These are phyloP conservation scores for Ciconia maguari DNA, from an alignment of 2,113 vertebrate genomes.

Conservation along the genomic window DNA sequence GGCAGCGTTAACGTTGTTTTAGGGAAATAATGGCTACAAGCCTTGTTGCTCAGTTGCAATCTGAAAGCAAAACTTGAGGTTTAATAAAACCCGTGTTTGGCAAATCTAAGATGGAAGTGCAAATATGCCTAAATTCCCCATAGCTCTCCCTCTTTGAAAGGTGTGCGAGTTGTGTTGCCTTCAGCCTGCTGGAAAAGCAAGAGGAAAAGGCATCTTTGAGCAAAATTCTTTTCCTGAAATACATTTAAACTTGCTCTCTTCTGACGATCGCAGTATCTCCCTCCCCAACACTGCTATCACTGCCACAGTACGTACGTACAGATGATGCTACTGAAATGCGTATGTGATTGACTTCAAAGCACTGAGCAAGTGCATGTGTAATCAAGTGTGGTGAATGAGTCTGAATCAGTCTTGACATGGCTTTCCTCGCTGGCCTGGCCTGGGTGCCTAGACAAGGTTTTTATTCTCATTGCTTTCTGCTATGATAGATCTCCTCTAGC, in stretches of 20 bases:
- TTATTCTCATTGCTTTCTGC: neutral
- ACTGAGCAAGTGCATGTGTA: neutral
- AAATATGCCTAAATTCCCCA: neutral
- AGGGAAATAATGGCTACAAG: neutral
- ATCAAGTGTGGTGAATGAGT: neutral
- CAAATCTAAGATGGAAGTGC: neutral
- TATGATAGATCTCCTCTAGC: neutral
- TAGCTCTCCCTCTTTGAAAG: neutral
- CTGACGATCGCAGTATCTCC: neutral
- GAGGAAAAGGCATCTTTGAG: neutral
- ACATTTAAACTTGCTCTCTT: neutral
- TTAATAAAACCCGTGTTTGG: neutral
- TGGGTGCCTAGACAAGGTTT: neutral
- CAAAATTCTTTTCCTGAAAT: neutral
- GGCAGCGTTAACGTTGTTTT: rapidly evolving
- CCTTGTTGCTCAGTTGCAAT: neutral
- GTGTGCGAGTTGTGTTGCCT: rapidly evolving
- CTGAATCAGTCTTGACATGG: neutral
- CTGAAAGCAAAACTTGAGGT: neutral
- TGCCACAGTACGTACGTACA: rapidly evolving
- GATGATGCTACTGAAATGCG: neutral
- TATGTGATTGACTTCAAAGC: neutral
- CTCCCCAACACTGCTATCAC: neutral
- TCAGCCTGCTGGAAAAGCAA: neutral
- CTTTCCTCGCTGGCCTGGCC: neutral